These are phyloP conservation scores for Cylas formicarius DNA, from an alignment of 1,140 invertebrate species.

Conservation along the genomic window DNA sequence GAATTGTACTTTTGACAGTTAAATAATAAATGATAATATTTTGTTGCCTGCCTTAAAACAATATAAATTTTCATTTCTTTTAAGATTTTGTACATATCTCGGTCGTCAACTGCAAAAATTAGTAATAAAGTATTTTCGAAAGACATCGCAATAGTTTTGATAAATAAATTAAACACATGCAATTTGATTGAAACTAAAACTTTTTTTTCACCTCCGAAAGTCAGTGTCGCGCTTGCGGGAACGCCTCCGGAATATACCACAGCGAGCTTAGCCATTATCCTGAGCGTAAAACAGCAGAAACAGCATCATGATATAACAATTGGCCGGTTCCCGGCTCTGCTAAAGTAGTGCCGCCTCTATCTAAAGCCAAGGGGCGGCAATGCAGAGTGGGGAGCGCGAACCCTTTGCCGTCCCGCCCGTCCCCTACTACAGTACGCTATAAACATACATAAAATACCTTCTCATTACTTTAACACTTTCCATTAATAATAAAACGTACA, in stretches of 20 bases:
- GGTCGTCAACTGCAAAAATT: neutral
- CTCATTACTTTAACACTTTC: conserved; percentile 39
- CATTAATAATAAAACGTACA: conserved; percentile 31
- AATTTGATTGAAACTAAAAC: conserved; percentile 7
- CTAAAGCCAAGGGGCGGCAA: conserved; percentile 33
- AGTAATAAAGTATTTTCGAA: conserved; percentile 1
- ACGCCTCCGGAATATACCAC: too few relatives aligned
- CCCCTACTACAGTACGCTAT: conserved; percentile 42
- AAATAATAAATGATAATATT: too few relatives aligned
- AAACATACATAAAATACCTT: conserved; percentile 41
- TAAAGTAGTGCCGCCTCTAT: conserved; percentile 36
- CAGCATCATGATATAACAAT: conserved; percentile 30
- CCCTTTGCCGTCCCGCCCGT: conserved; percentile 26
- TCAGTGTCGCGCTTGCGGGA: neutral
- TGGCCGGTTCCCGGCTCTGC: conserved; percentile 28
- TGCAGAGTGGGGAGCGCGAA: conserved; percentile 31
- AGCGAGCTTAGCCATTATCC: conserved; percentile 16
- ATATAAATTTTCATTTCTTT: too few relatives aligned
- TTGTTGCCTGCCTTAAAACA: too few relatives aligned
- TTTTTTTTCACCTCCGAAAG: too few relatives aligned
- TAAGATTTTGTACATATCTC: conserved; percentile 18
- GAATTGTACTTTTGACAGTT: too few relatives aligned
- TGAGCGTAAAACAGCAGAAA: conserved; percentile 22
- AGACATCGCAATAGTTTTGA: neutral
- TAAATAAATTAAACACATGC: conserved; percentile 3